These are phyloP conservation scores for Nixonia krombeini DNA, from an alignment of 1,140 invertebrate species.

Conservation along the genomic window DNA sequence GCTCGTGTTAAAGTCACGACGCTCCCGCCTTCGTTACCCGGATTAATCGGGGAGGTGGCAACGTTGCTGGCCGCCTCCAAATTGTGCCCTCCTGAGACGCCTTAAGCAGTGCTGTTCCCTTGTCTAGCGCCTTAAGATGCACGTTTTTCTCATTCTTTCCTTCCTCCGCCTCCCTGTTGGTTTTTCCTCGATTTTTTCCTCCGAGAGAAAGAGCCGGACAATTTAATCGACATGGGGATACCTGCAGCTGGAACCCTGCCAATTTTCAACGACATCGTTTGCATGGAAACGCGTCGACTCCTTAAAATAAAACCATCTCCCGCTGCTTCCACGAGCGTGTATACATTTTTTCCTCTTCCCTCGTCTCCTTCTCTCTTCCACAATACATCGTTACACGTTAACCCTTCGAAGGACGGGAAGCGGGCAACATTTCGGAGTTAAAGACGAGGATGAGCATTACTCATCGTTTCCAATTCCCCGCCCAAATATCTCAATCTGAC, in stretches of 20 bases:
- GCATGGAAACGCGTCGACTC: constrained; percentile 27
- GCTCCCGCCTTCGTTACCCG: constrained; percentile 26
- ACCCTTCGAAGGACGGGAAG: too few relatives aligned
- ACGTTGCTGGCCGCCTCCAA: too few relatives aligned
- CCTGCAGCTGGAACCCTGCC: constrained; percentile 25
- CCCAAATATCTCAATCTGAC: too few relatives aligned
- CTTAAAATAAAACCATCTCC: constrained; percentile 22
- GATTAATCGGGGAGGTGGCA: too few relatives aligned
- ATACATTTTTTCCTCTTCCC: not conserved
- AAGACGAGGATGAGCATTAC: too few relatives aligned
- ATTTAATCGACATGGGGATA: constrained; percentile 35
- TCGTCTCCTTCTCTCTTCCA: constrained; percentile 28
- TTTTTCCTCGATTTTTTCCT: not conserved
- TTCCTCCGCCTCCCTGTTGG: too few relatives aligned
- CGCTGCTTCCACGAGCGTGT: not conserved
- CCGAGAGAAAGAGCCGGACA: constrained; percentile 11
- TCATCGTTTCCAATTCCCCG: too few relatives aligned
- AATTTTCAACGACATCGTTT: constrained; percentile 33
- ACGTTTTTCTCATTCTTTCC: not conserved
- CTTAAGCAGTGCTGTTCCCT: too few relatives aligned
- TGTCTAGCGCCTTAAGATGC: not conserved
- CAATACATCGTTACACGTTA: constrained; percentile 22
- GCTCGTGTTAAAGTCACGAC: constrained; percentile 32
- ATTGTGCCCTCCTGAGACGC: too few relatives aligned
- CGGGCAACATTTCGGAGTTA: too few relatives aligned